Percentiles rank a stretch among this genome's conserved stretches.
phyloP scores from a whole-genome alignment of 1,140 invertebrate species.

The Choristoneura fumiferana region DNA sequence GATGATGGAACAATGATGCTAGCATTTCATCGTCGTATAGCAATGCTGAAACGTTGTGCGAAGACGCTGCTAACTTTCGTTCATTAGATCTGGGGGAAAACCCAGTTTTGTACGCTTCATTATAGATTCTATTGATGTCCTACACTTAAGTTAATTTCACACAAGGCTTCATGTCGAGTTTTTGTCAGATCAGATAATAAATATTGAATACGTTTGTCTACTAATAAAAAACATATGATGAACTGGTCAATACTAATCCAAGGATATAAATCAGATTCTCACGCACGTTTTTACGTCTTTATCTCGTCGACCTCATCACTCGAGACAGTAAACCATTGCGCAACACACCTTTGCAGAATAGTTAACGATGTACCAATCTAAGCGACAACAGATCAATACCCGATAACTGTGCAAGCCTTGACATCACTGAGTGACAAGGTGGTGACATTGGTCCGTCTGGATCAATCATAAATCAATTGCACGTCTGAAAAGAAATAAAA shows the following conservation, averaged over 20 bases:
- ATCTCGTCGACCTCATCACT: constrained; percentile 34
- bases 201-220: too few species aligned
- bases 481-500: constrained; percentile 17
- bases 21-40: too few species aligned
- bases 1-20: too few species aligned
- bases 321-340: constrained; percentile 26
- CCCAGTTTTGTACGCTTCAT: not conserved
- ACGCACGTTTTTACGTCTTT: constrained; percentile 9
- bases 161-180: too few species aligned
- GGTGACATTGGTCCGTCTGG: constrained; percentile 31
- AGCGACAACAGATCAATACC: constrained; percentile 51
- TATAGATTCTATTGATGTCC: too few species aligned
- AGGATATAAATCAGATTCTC: constrained; percentile 7
- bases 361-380: constrained; percentile 42
- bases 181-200: too few species aligned
- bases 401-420: constrained; percentile 28
- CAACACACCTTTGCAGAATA: constrained; percentile 32
- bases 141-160: too few species aligned
- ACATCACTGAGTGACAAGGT: constrained; percentile 32
- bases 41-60: too few species aligned
- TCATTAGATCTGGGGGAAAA: not conserved
- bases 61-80: constrained; percentile 14
- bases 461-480: constrained; percentile 19
- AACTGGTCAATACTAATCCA: constrained; percentile 1
- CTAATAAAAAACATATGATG: not conserved